Conservation (phyloP, 2,888 invertebrate genomes). For the Choristoneura rosaceana region DNA sequence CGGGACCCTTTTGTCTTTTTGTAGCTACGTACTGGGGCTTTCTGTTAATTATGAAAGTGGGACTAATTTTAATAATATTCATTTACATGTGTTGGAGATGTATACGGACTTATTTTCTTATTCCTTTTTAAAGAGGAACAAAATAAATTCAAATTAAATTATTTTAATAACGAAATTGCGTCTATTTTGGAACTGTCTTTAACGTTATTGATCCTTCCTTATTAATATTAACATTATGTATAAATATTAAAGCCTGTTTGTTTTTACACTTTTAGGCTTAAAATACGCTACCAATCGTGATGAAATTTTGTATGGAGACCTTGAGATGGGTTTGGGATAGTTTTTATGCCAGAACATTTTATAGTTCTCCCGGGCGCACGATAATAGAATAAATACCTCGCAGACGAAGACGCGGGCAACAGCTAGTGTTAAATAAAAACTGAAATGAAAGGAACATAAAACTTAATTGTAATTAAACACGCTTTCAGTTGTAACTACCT, state of each 20-base stretch:
- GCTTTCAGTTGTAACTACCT: not conserved
- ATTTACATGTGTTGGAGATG: conserved; percentile 47
- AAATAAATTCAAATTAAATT: not conserved
- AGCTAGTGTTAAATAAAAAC: not conserved
- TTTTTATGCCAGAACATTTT: too few relatives aligned
- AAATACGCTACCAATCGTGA: too few relatives aligned
- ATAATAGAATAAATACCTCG: too few relatives aligned
- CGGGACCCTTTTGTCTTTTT: conserved; percentile 73
- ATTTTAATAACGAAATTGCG: not conserved
- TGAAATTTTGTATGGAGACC: too few relatives aligned
- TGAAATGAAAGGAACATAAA: not conserved
- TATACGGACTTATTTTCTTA: conserved; percentile 35
- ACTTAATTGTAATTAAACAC: not conserved
- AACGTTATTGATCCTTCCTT: too few relatives aligned
- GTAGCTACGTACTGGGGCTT: conserved; percentile 61
- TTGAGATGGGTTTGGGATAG: too few relatives aligned
- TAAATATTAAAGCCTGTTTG: too few relatives aligned
- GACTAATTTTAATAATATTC: conserved; percentile 66
- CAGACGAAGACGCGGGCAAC: too few relatives aligned
- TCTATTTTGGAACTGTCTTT: not conserved
- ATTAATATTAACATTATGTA: too few relatives aligned
- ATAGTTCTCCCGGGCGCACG: too few relatives aligned
- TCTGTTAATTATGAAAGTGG: conserved; percentile 74
- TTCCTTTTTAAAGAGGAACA: conserved; percentile 7
- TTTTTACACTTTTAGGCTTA: too few relatives aligned